Evolutionary conservation across 1,140 invertebrate species (phyloP).

Genomic region (honey bee (Apis mellifera)): DNA sequence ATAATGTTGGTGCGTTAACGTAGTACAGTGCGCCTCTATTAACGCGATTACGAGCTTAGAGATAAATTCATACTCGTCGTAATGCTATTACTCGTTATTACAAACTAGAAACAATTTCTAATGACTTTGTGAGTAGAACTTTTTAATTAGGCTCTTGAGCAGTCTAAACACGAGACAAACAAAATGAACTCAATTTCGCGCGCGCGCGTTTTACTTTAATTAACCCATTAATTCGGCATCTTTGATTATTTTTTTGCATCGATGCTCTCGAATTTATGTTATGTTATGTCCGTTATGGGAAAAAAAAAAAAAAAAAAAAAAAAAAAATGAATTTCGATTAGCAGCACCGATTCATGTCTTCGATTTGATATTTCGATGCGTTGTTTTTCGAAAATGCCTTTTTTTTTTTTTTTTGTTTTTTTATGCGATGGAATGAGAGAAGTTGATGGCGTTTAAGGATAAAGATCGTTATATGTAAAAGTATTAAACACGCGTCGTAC

Average conservation of each 20-base stretch:
- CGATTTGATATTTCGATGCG: neutral
- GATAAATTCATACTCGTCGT: slow-evolving; percentile 46
- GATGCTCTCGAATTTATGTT: neutral
- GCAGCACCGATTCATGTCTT: neutral
- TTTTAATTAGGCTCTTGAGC: slow-evolving; percentile 79
- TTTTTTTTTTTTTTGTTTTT: neutral
- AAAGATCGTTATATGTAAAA: slow-evolving; percentile 67
- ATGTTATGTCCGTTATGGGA: neutral
- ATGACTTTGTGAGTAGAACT: slow-evolving; percentile 79
- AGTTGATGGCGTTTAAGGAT: slow-evolving; percentile 14
- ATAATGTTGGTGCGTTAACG: slow-evolving; percentile 64
- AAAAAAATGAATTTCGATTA: neutral
- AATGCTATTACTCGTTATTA: slow-evolving; percentile 74
- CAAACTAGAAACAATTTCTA: slow-evolving; percentile 79
- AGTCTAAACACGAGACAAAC: slow-evolving; percentile 59
- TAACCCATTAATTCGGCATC: slow-evolving; percentile 23
- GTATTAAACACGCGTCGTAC: slow-evolving; percentile 73
- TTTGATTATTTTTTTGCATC: slow-evolving; percentile 13
- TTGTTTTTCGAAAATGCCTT: slow-evolving; percentile 7
- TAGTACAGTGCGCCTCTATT: slow-evolving; percentile 59
- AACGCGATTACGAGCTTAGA: slow-evolving; percentile 51
- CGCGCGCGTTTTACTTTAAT: slow-evolving; percentile 46
- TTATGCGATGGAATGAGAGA: slow-evolving; percentile 4
- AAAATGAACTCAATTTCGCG: slow-evolving; percentile 40
- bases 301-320: neutral